A percentile compares a stretch with the other conserved stretches of the same genome.
Conservation (phyloP, 2,888 invertebrate genomes). For the Mythimna vitellina region DNA sequence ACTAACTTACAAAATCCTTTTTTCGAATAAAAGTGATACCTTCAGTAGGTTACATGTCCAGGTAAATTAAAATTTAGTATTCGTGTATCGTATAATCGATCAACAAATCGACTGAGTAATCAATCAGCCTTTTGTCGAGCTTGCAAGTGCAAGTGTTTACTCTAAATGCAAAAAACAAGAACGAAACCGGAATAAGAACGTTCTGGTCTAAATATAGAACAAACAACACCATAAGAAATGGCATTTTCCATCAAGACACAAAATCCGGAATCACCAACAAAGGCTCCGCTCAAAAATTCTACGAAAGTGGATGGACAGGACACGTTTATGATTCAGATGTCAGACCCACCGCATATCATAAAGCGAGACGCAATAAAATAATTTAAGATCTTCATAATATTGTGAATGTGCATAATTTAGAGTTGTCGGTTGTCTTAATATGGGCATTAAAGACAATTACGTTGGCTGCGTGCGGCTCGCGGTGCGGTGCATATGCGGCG, state of each 20-base stretch:
- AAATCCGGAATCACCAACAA: conserved; percentile 51
- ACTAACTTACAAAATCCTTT: no score
- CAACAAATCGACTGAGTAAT: conserved; percentile 12
- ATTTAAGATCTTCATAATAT: conserved; percentile 69
- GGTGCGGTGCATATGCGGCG: conserved; percentile 64
- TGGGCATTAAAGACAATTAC: conserved; percentile 82
- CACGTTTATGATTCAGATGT: conserved; percentile 62
- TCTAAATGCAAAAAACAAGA: conserved; percentile 25
- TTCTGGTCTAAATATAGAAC: conserved; percentile 32
- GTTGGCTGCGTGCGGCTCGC: conserved; percentile 71
- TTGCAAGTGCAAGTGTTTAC: conserved; percentile 4
- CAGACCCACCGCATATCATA: conserved; percentile 57
- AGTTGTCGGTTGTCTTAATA: conserved; percentile 74
- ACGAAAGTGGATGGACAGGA: conserved; percentile 42
- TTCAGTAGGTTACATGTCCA: not conserved
- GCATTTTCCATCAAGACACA: conserved; percentile 16
- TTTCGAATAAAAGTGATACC: no score
- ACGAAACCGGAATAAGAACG: conserved; percentile 9
- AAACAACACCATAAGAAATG: conserved; percentile 25
- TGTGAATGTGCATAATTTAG: conserved; percentile 68
- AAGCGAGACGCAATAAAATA: conserved; percentile 61
- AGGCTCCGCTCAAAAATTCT: conserved; percentile 49
- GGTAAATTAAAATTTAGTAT: conserved; percentile 8
- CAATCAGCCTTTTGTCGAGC: conserved; percentile 5
- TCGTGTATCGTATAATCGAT: conserved; percentile 14